Evolutionary conservation across 2,888 invertebrate species (phyloP).

Genomic region (Bellardia pandia): DNA sequence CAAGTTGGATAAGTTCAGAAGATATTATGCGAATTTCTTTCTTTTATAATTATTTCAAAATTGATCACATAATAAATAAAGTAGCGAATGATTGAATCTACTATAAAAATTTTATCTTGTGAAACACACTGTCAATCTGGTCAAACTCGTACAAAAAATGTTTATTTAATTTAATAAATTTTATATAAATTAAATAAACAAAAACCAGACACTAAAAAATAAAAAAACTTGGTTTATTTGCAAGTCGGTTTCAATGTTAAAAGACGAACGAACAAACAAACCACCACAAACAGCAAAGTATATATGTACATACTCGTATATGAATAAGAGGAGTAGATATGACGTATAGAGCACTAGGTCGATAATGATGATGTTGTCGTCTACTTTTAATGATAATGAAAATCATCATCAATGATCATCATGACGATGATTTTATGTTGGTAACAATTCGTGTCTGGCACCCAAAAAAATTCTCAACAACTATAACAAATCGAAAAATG

Average conservation of each 20-base stretch:
- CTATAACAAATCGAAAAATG: no score
- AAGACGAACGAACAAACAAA: background rate
- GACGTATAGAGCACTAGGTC: slow-evolving; percentile 11
- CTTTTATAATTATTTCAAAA: background rate
- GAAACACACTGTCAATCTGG: background rate
- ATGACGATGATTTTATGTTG: slow-evolving; percentile 30
- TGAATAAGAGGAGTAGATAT: slow-evolving; percentile 11
- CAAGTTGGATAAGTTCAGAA: no score
- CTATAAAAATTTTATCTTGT: background rate
- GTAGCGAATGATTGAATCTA: no score
- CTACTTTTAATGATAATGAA: no score
- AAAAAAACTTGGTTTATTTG: background rate
- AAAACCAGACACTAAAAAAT: background rate
- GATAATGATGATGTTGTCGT: no score
- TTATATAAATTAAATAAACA: slow-evolving; percentile 22
- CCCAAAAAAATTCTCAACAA: slow-evolving; percentile 4
- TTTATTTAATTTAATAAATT: slow-evolving; percentile 41
- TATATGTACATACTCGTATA: no score
- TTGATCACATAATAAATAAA: background rate
- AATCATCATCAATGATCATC: background rate
- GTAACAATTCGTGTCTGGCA: slow-evolving; percentile 64
- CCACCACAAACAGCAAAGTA: no score
- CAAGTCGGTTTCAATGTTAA: slow-evolving; percentile 51
- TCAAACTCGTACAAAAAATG: background rate
- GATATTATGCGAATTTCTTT: no score